Evolutionary conservation across 2,888 invertebrate genomes (phyloP), one percentile per base, ranked within the genome.

Genomic region (Catonia carolina): DNA sequence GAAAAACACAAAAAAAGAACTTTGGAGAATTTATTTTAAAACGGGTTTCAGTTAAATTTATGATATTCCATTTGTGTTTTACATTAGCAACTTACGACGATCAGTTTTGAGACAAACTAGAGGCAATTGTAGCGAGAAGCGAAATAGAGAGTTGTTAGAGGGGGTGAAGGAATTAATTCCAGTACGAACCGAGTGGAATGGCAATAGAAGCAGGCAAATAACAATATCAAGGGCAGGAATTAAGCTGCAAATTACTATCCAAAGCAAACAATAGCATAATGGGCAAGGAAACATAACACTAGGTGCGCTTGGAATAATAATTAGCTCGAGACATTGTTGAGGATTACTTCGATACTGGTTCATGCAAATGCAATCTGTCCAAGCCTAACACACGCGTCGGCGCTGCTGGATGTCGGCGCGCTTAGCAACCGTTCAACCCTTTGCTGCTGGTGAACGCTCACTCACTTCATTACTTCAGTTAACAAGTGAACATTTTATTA

Each of bases 191-290:
- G 22, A 23, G 45, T 27, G 27, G 45, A 45, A 45, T 45, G 45
- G 45, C 45, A 45, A 45, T 45, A 23, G 45, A 23, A 45, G 45
- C 45, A 45, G 45, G 22, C 45, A 22, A 45, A 45, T 45, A 45
- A 45, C 45, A 45, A 45, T 45, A 45, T 45, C 45, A 45, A 45
- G 45, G 45, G 45, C 45, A 45, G 45, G 45, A 45, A 45, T 45
- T 45, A 45, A 45, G 45, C 45, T 45, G 45, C 45, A 45, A 45
- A 45, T 45, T 45, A 45, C 45, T 45, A 45, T 45, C 45, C 45
- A 45, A 45, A 45, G 45, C 45, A 45, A 45, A 45, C 45, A 45
- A 45, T 45, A 45, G 45, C 45, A 45, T 45, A 45, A 45, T 45
- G 45, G 45, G 45, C 45, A 45, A 45, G 45, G 45, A 45, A 45